Evolutionary conservation across 2,113 vertebrate species (phyloP), one percentile per base, ranked within the genome.

Genomic region (Mirounga angustirostris): DNA sequence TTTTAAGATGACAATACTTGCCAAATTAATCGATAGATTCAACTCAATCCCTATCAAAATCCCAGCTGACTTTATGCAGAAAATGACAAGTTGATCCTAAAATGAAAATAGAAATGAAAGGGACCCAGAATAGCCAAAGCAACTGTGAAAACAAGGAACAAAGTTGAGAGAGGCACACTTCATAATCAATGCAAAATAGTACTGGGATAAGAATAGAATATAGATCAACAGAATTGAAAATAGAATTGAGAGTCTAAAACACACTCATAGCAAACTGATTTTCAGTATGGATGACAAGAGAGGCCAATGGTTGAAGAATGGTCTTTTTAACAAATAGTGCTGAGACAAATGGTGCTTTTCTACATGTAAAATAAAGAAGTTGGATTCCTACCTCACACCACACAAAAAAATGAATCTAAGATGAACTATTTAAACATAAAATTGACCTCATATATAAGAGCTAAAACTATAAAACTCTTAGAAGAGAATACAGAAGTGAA

Each of bases 351-450:
- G n/a, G n/a, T 63, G 28, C 46, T 52, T 86, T 52, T 40, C 21
- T 6, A 90, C 22, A 71, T 71, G 33, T 18, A 91, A 80, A 86
- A 54, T 43, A 85, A 85, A 91, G 14, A 63, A 30, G 36, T 18
- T n/a, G 16, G 14, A 54, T 5, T 46, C 59, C 46, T n/a, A 73
- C 21, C 28, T 91, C 33, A 71, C 16, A 40, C 13, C 6, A 65
- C 65, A 74, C 46, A 74, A 58, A 76, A 63, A 94, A 89, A 71
- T 85, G 61, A 93, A 83, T 78, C 36, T 90, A 94, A 91, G 67
- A 63, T 86, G 16, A 10, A 7, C 28, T 50, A 24, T 40, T 96
- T 43, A 50, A 91, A 59, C 15, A 15, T 74, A 93, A 83, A 83
- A 56, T 79, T 54, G 52, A 40, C 9, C 7, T 91, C 90, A 54